phyloP scores from a whole-genome alignment of 2,113 vertebrate genomes.

The Glaucidium brasilianum region DNA sequence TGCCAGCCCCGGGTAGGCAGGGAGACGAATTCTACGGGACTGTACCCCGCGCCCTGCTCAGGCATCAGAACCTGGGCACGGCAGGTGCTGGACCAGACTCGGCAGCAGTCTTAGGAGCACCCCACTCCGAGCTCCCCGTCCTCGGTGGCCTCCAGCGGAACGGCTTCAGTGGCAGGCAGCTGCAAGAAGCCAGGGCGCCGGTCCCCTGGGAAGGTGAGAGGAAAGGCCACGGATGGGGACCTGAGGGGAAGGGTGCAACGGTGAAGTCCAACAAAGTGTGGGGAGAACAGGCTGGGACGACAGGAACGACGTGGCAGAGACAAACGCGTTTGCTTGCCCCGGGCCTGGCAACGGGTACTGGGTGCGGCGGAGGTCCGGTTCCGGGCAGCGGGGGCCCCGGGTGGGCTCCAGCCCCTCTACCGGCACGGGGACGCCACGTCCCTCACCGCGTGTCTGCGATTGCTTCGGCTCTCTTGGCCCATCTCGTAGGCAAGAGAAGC shows the following conservation, averaged over 20 bases:
- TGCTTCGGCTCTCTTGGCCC: neutral
- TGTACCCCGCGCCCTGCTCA: neutral
- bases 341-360: neutral
- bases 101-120: neutral
- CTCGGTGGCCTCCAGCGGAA: neutral
- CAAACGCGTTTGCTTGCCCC: neutral
- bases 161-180: neutral
- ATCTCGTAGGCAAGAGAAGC: fast-evolving
- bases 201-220: neutral
- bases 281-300: fast-evolving
- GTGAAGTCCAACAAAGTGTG: neutral
- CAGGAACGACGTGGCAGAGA: neutral
- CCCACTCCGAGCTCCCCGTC: fast-evolving
- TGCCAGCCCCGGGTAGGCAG: neutral
- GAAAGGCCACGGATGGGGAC: fast-evolving
- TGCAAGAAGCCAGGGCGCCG: neutral
- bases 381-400: fast-evolving
- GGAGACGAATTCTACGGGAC: neutral
- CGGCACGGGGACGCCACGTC: fast-evolving
- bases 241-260: neutral
- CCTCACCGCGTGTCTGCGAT: fast-evolving
- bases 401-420: neutral
- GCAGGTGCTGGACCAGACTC: neutral
- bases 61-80: neutral
- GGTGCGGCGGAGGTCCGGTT: fast-evolving